These are phyloP conservation scores for Isoperla grammatica DNA, from an alignment of 2,888 invertebrate genomes.

Conservation along the genomic window DNA sequence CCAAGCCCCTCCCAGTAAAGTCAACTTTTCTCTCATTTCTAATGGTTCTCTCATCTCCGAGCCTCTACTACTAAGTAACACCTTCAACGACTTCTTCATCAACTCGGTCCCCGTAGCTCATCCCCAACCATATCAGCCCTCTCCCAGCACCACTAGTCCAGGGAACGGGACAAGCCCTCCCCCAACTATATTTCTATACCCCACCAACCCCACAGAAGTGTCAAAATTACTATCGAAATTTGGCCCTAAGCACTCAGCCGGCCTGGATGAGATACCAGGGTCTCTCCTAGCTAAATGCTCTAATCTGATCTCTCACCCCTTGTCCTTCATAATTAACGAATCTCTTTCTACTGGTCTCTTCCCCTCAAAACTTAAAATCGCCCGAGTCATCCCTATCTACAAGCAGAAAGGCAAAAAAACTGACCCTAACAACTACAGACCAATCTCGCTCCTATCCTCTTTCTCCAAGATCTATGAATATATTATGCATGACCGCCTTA, in stretches of 20 bases:
- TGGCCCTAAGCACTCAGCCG: background rate
- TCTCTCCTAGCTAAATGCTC: background rate
- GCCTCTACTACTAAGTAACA: too few species aligned
- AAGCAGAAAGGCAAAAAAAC: background rate
- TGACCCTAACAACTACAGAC: constrained; percentile 1
- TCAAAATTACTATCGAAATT: too few species aligned
- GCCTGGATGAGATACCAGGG: background rate
- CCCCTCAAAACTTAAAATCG: background rate
- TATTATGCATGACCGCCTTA: background rate
- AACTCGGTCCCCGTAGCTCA: too few species aligned
- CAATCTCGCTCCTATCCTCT: background rate
- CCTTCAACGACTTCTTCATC: too few species aligned
- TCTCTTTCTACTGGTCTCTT: background rate
- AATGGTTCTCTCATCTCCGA: too few species aligned
- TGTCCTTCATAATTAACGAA: background rate
- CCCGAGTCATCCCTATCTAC: background rate
- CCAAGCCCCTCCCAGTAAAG: too few species aligned
- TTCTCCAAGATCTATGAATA: background rate
- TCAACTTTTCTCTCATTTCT: too few species aligned
- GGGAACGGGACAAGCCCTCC: too few species aligned
- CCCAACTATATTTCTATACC: too few species aligned
- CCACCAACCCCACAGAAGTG: too few species aligned
- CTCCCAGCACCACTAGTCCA: too few species aligned
- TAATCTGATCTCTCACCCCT: background rate
- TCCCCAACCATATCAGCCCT: too few species aligned